Conservation (phyloP, 2,113 vertebrate species). For the Panurus biarmicus region DNA sequence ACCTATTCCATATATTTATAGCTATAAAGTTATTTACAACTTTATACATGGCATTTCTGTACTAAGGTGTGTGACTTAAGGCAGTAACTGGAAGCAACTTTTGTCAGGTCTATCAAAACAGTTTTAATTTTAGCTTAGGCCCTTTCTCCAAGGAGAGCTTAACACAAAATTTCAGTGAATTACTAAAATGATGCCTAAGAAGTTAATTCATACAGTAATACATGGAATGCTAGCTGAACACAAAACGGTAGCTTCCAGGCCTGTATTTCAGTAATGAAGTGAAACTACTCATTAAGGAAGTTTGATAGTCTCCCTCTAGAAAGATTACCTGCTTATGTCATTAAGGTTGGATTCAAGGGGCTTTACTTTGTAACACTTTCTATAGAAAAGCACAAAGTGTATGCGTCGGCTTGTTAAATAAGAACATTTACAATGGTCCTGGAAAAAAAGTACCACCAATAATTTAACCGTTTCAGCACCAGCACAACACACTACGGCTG, state of each 20-base stretch:
- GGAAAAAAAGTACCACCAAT: neutral
- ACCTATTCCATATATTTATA: neutral
- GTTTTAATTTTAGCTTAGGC: neutral
- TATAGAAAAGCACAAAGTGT: neutral
- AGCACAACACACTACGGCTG: neutral
- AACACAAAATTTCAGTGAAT: neutral
- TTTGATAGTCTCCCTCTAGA: neutral
- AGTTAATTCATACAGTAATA: neutral
- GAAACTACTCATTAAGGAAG: conserved; percentile 7
- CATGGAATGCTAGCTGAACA: neutral
- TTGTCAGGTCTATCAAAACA: neutral
- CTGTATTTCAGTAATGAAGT: neutral
- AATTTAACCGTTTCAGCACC: conserved; percentile 15
- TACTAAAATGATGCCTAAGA: neutral
- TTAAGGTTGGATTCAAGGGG: conserved; percentile 15
- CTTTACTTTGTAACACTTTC: neutral
- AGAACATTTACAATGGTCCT: neutral
- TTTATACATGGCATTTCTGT: neutral
- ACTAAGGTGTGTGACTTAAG: neutral
- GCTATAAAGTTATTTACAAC: neutral
- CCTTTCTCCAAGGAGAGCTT: neutral
- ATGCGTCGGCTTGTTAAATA: neutral
- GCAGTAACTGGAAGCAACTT: neutral
- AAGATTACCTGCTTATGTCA: conserved; percentile 24
- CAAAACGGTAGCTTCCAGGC: neutral